Evolutionary conservation across 2,797 vertebrate genomes (phyloP), one percentile per base, ranked within the genome.

Genomic region (Xenentodon cancila): DNA sequence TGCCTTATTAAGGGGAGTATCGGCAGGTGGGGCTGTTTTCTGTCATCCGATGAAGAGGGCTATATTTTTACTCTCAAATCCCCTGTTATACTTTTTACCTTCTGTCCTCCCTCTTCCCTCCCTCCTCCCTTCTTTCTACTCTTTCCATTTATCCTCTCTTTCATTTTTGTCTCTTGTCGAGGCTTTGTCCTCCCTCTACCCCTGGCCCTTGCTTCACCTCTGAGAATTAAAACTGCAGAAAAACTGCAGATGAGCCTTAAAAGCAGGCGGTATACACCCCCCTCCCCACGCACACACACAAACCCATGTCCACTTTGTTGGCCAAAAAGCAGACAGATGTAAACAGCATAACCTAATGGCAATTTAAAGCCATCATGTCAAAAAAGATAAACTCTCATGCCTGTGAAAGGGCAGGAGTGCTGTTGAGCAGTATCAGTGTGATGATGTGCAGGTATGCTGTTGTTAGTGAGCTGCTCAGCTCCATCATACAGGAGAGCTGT

Each of bases 371-470:
- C 84, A 90, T 91, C 91, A 91, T 75, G 89, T 89, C 85, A 13
- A 21, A 19, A 48, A 48, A 58, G 90, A 91, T 93, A 89, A 94
- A 92, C 85, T 82, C 44, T 19, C 1, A 57, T 69, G 80, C 76
- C 70, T 56, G 80, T 84, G 79, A 90, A 88, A 91, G 80, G 79
- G 84, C 79, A 88, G 75, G 32, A 66, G 82, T 78, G 78, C 81
- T 76, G 84, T 64, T 52, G 87, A 87, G 84, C 59, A 5, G 81
- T 54, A 70, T 75, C 75, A 73, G 21, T 54, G 80, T 91, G 91
- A 93, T 86, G 89, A 91, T 92, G 90, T 91, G 89, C 91, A 93
- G 91, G 91, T 92, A 91, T 85, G 80, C 85, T 65, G 75, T 50
- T 78, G 69, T 76, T 79, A 75, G 63, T 60, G 68, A 79, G 80